phyloP scores from a whole-genome alignment of 2,113 vertebrate species.

The Syngnathoides biaculeatus region DNA sequence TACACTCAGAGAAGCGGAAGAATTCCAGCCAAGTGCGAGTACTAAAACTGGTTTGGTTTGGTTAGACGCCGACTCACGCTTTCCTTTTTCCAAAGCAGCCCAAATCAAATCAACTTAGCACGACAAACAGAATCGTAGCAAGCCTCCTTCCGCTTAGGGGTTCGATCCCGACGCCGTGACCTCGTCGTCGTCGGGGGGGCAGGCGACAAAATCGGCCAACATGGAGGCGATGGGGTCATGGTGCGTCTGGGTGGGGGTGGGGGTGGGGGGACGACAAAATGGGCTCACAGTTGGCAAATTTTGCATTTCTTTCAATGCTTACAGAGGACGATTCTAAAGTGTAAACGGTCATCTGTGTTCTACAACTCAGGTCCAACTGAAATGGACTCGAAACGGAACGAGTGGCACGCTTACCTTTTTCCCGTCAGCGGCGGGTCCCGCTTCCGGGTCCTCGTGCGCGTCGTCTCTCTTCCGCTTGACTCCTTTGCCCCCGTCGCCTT shows the following conservation, averaged over 20 bases:
- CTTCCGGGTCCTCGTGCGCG: constrained; percentile 36
- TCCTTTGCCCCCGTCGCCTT: constrained; percentile 59
- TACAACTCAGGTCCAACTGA: background rate
- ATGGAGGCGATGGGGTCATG: constrained; percentile 82
- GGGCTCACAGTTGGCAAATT: no score
- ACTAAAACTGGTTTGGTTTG: background rate
- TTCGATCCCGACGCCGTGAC: constrained; percentile 59
- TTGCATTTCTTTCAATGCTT: background rate
- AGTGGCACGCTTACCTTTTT: constrained; percentile 58
- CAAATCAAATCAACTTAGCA: no score
- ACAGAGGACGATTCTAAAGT: background rate
- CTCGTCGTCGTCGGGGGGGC: constrained; percentile 82
- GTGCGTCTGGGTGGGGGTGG: no score
- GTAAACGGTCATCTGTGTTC: background rate
- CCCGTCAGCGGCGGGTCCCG: constrained; percentile 59
- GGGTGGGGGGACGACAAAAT: constrained; percentile 4
- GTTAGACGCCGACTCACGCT: background rate
- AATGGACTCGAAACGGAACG: background rate
- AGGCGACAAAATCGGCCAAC: constrained; percentile 87
- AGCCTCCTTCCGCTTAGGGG: background rate
- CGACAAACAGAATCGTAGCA: no score
- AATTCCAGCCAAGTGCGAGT: background rate
- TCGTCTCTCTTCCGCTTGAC: constrained; percentile 73
- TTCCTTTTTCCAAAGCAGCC: background rate
- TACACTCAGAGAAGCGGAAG: background rate